Conservation (phyloP, 2,888 invertebrate species). For the Caenorhabditis sulstoni region DNA sequence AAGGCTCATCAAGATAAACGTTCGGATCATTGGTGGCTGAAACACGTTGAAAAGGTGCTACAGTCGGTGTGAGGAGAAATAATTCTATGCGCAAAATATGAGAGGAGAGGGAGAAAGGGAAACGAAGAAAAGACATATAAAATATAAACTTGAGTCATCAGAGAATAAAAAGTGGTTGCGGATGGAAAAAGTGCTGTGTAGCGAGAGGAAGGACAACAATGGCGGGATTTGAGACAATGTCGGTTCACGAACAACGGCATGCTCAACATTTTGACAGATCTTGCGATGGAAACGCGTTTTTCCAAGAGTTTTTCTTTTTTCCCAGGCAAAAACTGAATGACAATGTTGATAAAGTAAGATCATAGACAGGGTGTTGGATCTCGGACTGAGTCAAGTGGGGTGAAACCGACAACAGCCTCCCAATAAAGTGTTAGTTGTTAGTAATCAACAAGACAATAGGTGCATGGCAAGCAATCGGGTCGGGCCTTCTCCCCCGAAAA, state of each 20-base stretch:
- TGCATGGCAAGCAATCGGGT: slow-evolving; percentile 40
- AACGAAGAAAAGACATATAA: slow-evolving; percentile 20
- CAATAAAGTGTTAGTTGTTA: slow-evolving; percentile 18
- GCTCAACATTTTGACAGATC: too few species aligned
- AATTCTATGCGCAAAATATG: slow-evolving; percentile 13
- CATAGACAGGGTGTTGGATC: too few species aligned
- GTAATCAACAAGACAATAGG: slow-evolving; percentile 43
- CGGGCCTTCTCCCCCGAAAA: background rate
- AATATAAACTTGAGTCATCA: slow-evolving; percentile 20
- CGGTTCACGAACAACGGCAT: slow-evolving; percentile 27
- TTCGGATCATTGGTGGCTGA: slow-evolving; percentile 18
- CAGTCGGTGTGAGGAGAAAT: background rate
- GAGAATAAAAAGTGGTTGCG: background rate
- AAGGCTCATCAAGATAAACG: slow-evolving; percentile 1
- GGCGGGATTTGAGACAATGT: slow-evolving; percentile 42
- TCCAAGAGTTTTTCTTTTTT: too few species aligned
- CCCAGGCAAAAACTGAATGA: too few species aligned
- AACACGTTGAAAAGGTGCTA: too few species aligned
- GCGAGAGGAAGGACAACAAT: slow-evolving; percentile 25
- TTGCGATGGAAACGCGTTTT: too few species aligned
- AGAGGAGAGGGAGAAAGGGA: background rate
- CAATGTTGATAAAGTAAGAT: background rate
- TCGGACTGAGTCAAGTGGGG: background rate
- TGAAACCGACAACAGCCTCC: background rate
- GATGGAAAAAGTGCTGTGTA: slow-evolving; percentile 36